phyloP scores from a whole-genome alignment of 1,140 invertebrate species.

The Halyomorpha halys region DNA sequence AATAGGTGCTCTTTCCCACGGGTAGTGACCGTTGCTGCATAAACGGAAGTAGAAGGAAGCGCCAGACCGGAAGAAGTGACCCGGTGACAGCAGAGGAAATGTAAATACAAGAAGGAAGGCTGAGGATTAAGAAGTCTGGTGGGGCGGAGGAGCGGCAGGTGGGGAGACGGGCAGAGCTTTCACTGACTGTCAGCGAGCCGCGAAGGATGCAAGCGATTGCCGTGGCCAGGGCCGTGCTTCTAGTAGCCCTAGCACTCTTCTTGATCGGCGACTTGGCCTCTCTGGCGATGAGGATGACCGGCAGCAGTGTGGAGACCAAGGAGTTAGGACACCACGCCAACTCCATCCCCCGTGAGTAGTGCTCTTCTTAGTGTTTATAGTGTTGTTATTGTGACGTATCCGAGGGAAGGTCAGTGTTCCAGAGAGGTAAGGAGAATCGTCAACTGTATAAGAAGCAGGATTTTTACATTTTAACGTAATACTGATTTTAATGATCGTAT shows the following conservation, averaged over 20 bases:
- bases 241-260: conserved; percentile 20
- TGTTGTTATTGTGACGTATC: no score
- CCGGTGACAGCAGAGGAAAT: no score
- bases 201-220: conserved; percentile 22
- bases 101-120: not conserved
- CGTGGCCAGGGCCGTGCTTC: conserved; percentile 19
- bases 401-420: no score
- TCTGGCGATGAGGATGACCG: conserved; percentile 18
- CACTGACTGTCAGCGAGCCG: not conserved
- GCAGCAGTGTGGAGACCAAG: not conserved
- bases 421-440: no score
- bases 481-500: no score
- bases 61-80: no score
- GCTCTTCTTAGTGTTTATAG: not conserved
- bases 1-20: no score
- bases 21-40: no score
- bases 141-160: not conserved
- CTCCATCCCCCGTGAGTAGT: conserved; percentile 24
- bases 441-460: no score
- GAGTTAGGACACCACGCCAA: conserved; percentile 20
- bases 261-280: conserved; percentile 15
- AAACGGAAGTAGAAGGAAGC: no score
- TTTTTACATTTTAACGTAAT: no score
- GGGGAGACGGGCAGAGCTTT: not conserved
- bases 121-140: not conserved